These are phyloP conservation scores for Drosophila phalerata DNA, from an alignment of 2,888 invertebrate species.

Conservation along the genomic window DNA sequence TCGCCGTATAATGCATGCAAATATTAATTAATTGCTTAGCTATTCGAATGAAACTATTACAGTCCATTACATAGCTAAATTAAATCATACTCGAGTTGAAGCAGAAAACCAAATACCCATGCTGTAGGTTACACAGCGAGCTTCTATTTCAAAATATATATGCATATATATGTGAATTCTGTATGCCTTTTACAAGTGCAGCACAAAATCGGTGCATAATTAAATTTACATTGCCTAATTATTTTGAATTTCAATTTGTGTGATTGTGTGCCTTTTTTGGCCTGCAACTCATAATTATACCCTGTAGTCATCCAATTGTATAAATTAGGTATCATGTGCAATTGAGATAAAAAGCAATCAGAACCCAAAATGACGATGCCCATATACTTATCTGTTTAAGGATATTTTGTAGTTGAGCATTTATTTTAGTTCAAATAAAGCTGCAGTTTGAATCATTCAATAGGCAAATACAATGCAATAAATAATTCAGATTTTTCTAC, in stretches of 20 bases:
- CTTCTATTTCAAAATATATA: background rate
- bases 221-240: constrained; percentile 65
- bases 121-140: background rate
- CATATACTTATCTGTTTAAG: background rate
- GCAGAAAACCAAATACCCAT: constrained; percentile 43
- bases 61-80: constrained; percentile 47
- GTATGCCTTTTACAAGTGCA: constrained; percentile 25
- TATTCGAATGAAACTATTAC: constrained; percentile 15
- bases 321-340: background rate
- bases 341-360: background rate
- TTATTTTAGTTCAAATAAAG: constrained; percentile 30
- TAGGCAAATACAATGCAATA: constrained; percentile 19
- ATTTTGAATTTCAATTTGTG: constrained; percentile 53
- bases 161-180: background rate
- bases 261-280: constrained; percentile 35
- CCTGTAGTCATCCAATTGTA: background rate
- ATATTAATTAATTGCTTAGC: background rate
- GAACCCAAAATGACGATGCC: no score
- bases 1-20: no score
- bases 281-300: constrained; percentile 20
- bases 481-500: constrained; percentile 51
- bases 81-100: constrained; percentile 63
- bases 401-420: background rate
- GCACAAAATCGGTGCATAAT: constrained; percentile 64
- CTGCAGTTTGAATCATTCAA: constrained; percentile 35